Evolutionary conservation across 1,140 invertebrate species (phyloP), one percentile per base, ranked within the genome.

Genomic region (Drosophila sulfurigaster): DNA sequence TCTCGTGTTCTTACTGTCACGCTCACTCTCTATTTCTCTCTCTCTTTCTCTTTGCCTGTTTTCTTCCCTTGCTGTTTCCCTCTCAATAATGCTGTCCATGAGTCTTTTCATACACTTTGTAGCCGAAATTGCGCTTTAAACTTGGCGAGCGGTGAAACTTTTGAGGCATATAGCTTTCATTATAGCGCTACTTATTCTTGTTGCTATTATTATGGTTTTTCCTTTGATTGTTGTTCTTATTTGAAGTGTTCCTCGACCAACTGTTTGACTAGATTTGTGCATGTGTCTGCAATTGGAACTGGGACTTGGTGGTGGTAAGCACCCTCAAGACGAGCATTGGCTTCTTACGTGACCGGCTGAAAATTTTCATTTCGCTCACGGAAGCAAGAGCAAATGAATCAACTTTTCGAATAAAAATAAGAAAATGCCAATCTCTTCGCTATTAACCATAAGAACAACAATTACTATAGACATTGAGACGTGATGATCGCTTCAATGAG

Each of bases 341-440:
- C 63, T 72, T 75, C 75, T 72, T 88, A 88, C 83, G 83, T 88
- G 83, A 88, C 83, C 85, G 70, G 69, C 80, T 82, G 57, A 48
- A 80, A 82, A 78, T 82, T 80, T 87, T 87, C 74, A 89, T 89
- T 81, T 83, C 59, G 28, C 70, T 13, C 70, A 72, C 59, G 71
- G 49, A 75, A 87, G 87, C 82, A 79, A 88, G 82, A 71, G 54
- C 82, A 80, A 88, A 88, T 88, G 85, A 83, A 83, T 88, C 76
- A 88, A 87, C 77, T 87, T 87, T 87, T 87, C 83, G 88, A 89
- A 87, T 87, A 87, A 87, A 54, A 13, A 52, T 28, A 30, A 30
- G n/a, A 30, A 30, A 88, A 79, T 71, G 54, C 76, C 83, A 88
- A 88, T 87, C 80, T 89, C 54, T 62, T 41, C 30, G 41, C 54